A percentile compares a stretch with the other conserved stretches of the same genome.
Evolutionary conservation across 2,888 invertebrate species (phyloP).

Genomic region (Caenorhabditis sp.): DNA sequence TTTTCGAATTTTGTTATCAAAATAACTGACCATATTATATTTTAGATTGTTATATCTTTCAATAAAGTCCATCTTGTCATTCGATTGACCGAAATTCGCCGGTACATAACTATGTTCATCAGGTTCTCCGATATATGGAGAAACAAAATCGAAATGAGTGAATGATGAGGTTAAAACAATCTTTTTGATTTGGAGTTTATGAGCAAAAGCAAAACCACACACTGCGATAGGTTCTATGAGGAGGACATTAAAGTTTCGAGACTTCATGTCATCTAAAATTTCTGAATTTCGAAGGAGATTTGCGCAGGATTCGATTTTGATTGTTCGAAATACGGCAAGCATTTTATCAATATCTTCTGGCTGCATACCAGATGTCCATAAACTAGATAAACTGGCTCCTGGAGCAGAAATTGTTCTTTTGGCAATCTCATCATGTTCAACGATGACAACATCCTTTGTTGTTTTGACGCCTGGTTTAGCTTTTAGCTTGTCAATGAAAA

Average conservation of each 20-base stretch:
- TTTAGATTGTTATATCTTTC: constrained; percentile 18
- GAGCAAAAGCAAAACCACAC: constrained; percentile 23
- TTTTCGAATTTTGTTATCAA: too few relatives aligned
- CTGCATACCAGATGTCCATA: background rate
- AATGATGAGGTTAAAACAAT: constrained; percentile 21
- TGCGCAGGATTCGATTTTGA: background rate
- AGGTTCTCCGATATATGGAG: constrained; percentile 18
- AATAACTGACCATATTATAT: background rate
- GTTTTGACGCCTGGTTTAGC: background rate
- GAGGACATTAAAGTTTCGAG: constrained; percentile 23
- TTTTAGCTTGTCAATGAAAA: background rate
- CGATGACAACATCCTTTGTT: background rate
- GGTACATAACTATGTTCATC: constrained; percentile 24
- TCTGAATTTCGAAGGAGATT: constrained; percentile 12
- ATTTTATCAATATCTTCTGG: too few relatives aligned
- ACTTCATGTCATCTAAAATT: constrained; percentile 16
- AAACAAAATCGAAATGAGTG: constrained; percentile 14
- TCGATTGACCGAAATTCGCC: background rate
- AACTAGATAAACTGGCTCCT: constrained; percentile 9
- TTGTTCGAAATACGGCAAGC: background rate
- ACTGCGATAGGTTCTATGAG: constrained; percentile 20
- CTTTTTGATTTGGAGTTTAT: constrained; percentile 17
- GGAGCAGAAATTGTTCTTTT: background rate
- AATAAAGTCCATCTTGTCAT: constrained; percentile 19
- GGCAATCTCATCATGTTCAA: constrained; percentile 2